phyloP scores from a whole-genome alignment of 1,140 invertebrate genomes.

The Papilio helenus region DNA sequence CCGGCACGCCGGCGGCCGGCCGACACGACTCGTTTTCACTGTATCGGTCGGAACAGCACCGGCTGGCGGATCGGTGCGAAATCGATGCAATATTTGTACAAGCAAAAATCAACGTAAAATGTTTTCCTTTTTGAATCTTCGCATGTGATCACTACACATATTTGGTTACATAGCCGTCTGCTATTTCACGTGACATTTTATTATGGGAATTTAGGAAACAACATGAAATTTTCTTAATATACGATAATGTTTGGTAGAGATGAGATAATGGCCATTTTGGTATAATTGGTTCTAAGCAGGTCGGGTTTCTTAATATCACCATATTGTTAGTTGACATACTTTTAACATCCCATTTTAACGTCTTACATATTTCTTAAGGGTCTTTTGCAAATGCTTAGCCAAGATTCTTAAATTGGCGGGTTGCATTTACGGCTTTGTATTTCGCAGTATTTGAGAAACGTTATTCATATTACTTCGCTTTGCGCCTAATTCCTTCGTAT shows the following conservation, averaged over 20 bases:
- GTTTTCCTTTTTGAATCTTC: constrained; percentile 66
- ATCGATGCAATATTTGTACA: constrained; percentile 72
- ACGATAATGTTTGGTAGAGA: not conserved
- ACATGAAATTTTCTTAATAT: not conserved
- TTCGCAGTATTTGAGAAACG: constrained; percentile 3
- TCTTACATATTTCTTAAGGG: not conserved
- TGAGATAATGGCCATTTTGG: no score
- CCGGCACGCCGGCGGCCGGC: constrained; percentile 51
- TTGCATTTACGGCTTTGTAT: not conserved
- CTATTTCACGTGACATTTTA: not conserved
- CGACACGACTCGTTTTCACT: constrained; percentile 67
- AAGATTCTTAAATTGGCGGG: not conserved
- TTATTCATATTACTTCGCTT: constrained; percentile 11
- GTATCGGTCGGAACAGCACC: constrained; percentile 61
- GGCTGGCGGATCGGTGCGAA: constrained; percentile 48
- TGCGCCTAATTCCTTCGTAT: constrained; percentile 35
- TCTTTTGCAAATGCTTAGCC: not conserved
- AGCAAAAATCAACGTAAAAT: constrained; percentile 55
- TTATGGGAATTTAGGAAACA: not conserved
- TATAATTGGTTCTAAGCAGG: no score
- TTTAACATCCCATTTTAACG: no score
- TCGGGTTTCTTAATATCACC: no score
- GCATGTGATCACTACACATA: constrained; percentile 32
- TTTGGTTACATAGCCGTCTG: constrained; percentile 40
- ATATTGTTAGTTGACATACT: no score